Evolutionary conservation across 92 coral and sea anemone genomes (phyloP).

Genomic region (Palythoa caribaeorum): DNA sequence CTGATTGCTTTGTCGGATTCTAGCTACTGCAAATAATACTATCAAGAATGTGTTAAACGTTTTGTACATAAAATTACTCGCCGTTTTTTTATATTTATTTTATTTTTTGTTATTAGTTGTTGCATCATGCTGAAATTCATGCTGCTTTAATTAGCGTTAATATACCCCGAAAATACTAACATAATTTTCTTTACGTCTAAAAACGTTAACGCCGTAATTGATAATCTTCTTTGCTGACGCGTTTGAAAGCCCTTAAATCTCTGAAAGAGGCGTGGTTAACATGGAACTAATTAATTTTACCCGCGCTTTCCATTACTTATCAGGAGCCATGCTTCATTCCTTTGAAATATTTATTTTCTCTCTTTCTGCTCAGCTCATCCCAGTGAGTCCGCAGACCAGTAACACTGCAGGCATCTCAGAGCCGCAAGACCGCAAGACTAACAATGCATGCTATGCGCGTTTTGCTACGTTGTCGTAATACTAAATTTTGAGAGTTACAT

Average conservation of each 20-base stretch:
- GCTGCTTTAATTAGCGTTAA: not conserved
- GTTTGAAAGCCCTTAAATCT: too few relatives aligned
- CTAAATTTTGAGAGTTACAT: not conserved
- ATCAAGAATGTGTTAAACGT: too few relatives aligned
- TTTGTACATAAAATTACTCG: too few relatives aligned
- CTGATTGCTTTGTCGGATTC: too few relatives aligned
- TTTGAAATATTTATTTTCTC: conserved; percentile 23
- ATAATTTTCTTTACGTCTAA: not conserved
- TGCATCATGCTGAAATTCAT: too few relatives aligned
- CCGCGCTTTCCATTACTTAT: not conserved
- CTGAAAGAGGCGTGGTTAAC: not conserved
- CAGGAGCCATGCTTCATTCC: not conserved
- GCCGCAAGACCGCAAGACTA: conserved; percentile 40
- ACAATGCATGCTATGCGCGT: conserved; percentile 32
- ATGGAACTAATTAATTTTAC: not conserved
- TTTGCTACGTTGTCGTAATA: not conserved
- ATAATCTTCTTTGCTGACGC: not conserved
- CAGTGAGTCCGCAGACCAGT: conserved; percentile 47
- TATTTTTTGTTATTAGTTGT: too few relatives aligned
- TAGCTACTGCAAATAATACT: too few relatives aligned
- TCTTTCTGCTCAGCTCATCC: conserved; percentile 44
- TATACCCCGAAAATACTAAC: not conserved
- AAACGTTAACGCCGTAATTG: not conserved
- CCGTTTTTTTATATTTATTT: too few relatives aligned
- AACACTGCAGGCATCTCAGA: conserved; percentile 42